Evolutionary conservation across 2,888 invertebrate species (phyloP), one percentile per base, ranked within the genome.

Genomic region (Limnephilus auricula): DNA sequence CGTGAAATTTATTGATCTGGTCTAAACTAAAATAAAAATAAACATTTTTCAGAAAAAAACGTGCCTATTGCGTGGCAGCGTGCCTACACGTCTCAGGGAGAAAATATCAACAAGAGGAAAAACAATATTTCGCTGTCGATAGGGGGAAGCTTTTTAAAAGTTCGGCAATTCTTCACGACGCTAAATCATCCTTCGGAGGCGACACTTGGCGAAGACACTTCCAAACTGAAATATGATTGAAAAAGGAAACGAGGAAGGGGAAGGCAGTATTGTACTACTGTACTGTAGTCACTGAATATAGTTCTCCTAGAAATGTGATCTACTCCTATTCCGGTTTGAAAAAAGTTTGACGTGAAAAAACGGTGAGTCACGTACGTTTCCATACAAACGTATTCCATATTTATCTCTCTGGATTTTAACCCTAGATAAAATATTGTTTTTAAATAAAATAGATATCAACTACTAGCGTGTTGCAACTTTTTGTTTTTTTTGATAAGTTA

Each of bases 221-320:
- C 80, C 15, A 31, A 82, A 82, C 80, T 82, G 80, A 82, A 82
- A 82, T 82, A 82, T 82, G 80, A 82, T 82, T 82, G 80, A 82
- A 82, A 82, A 82, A 82, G 80, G 80, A 82, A 82, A 82, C 32
- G 31, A 5, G 32, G 25, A 65, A 25, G n/a, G 65, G 65, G 9
- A n/a, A 65, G 65, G 25, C n/a, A n/a, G 65, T 65, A 65, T 65
- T 65, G 65, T n/a, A 65, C 65, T 25, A 25, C 25, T 25, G 65
- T 25, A 65, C 65, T 65, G 25, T 65, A 9, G 6, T 6, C 65
- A 9, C 65, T 25, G 65, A 65, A n/a, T 9, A 2, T 9, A 25
- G 0, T 9, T 9, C 6, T 25, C 25, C 65, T 25, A 65, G 65
- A 65, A 65, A 40, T 40, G 13, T 40, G 40, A 13, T 13, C 2